These are phyloP conservation scores for Trematocara unimaculatum DNA, from an alignment of 2,113 vertebrate genomes.

Conservation along the genomic window DNA sequence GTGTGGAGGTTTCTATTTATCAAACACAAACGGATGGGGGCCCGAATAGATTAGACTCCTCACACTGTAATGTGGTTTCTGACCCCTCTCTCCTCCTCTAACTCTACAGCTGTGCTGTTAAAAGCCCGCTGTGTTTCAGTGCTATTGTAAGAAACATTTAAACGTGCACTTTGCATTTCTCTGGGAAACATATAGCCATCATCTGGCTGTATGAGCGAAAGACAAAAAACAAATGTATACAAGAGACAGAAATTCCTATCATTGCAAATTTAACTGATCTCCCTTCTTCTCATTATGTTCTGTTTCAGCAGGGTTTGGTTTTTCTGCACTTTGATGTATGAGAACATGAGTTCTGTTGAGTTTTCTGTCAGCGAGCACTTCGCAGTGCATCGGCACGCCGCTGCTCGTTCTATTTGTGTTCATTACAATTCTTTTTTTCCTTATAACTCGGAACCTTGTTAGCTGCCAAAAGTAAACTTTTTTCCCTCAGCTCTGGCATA, in stretches of 20 bases:
- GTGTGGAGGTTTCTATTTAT: constrained; percentile 30
- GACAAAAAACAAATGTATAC: not conserved
- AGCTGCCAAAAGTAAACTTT: constrained; percentile 4
- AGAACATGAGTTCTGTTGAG: not conserved
- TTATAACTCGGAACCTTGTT: not conserved
- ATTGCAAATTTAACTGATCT: not conserved
- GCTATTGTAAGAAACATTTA: not conserved
- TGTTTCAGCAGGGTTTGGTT: not conserved
- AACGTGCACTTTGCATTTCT: not conserved
- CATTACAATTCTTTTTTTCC: not conserved
- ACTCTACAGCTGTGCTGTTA: not conserved
- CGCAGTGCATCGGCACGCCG: not conserved
- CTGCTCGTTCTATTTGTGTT: constrained; percentile 5
- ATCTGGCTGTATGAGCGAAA: not conserved
- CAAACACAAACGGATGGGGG: constrained; percentile 25
- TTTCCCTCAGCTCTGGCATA: not conserved
- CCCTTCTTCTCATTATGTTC: not conserved
- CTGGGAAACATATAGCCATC: not conserved
- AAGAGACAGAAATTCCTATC: not conserved
- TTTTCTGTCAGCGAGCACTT: not conserved
- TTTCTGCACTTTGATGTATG: not conserved
- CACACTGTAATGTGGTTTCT: constrained; percentile 48
- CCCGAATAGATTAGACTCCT: constrained; percentile 37
- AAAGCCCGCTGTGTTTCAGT: not conserved
- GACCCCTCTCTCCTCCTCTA: constrained; percentile 4